Base-by-base conservation (phyloP, 2,797 vertebrate species). In the Phylloscopus collybita region DNA sequence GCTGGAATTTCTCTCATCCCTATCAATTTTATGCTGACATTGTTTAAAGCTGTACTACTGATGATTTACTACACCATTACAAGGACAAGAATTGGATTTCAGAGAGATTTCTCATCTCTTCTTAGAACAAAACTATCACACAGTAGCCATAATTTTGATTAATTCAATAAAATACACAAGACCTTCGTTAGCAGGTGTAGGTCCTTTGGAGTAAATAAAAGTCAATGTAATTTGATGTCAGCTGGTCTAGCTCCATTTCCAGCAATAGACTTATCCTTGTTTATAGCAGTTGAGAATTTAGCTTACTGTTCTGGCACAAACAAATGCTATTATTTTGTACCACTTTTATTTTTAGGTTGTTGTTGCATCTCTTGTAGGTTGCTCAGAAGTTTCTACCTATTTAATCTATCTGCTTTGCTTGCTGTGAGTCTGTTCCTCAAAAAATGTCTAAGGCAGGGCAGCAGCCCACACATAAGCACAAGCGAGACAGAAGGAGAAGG, bases 401-500 rank as follows among this genome's bases (percentile, higher is more conserved):
- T 95, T 91, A 93, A 95, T 93, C 91, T 96, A 84, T 95, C 70
- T 96, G 70, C 85, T 96, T 93, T 91, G 73, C 89, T 93, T 90
- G 66, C 95, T 91, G 92, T 70, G 80, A 94, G 89, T 86, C 91
- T 95, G 67, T 88, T 96, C 95, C 86, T 96, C 86, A 96, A 92
- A 90, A 93, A 95, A 92, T 91, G 61, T 94, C 91, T 90, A 85
- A 96, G 96, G 92, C 94, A 96, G 95, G 94, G 95, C 94, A 96
- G 82, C 94, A 94, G 94, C 95, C 96, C 91, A 95, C 95, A 96
- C 91, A 93, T 88, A 94, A 93, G 93, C 94, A 96, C 80, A 96
- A 97, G 90, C 70, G 80, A 97, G 92, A 96, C 92, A 96, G 96
- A 96, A 97, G 92, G 92, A 95, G 93, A 95, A 96, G 90, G 91